phyloP scores from a whole-genome alignment of 2,113 vertebrate genomes.

The Mobula hypostoma region DNA sequence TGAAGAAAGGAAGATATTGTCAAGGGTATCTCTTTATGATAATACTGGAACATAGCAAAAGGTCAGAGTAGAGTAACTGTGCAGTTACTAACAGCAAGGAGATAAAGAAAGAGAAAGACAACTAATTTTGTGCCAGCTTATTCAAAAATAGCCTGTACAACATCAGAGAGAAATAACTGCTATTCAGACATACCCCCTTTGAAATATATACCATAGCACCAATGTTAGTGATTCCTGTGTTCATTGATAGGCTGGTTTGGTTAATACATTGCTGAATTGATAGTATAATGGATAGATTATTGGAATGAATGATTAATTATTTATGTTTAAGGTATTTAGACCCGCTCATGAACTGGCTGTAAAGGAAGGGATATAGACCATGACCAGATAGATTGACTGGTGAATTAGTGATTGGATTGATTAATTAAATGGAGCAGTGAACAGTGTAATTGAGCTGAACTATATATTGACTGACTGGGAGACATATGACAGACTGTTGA shows the following conservation, averaged over 20 bases:
- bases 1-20: background rate
- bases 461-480: background rate
- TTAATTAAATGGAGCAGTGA: too few species aligned
- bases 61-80: background rate
- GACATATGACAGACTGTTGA: too few species aligned
- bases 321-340: too few species aligned
- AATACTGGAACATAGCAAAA: background rate
- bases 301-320: background rate
- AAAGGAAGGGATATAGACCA: too few species aligned
- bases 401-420: too few species aligned
- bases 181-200: background rate
- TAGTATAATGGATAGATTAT: background rate
- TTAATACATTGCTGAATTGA: background rate
- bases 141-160: background rate
- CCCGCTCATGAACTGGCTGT: too few species aligned
- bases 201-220: too few species aligned
- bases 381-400: too few species aligned
- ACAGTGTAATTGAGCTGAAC: background rate
- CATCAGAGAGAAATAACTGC: background rate
- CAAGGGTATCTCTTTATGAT: background rate
- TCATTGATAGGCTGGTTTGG: background rate
- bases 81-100: background rate
- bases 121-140: background rate
- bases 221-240: background rate
- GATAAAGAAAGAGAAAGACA: background rate